phyloP scores from a whole-genome alignment of 2,888 invertebrate genomes.

The Digitonthophagus gazella region DNA sequence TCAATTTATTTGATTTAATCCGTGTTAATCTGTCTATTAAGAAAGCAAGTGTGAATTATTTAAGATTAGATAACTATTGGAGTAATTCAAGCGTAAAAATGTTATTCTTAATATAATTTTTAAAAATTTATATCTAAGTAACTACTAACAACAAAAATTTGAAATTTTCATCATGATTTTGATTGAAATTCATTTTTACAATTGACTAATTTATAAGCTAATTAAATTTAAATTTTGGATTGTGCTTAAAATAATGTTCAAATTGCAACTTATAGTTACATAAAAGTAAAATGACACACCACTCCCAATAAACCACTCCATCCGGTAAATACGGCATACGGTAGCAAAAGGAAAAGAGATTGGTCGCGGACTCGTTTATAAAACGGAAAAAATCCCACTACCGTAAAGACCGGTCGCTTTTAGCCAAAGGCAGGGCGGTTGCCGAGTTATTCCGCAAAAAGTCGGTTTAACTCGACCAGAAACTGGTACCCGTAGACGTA shows the following conservation, averaged over 20 bases:
- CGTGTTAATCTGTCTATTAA: neutral
- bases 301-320: neutral
- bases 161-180: no score
- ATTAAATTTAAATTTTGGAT: no score
- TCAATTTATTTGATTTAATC: no score
- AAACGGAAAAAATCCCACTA: neutral
- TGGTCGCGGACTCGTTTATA: neutral
- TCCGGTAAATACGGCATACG: neutral
- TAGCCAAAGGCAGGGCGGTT: neutral
- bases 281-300: neutral
- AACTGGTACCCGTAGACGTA: slow-evolving; percentile 20
- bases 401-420: neutral
- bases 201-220: no score
- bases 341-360: neutral
- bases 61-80: neutral
- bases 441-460: slow-evolving; percentile 20
- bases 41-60: neutral
- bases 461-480: slow-evolving; percentile 21
- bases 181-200: no score
- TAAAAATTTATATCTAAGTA: no score
- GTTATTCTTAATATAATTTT: neutral
- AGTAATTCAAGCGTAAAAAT: neutral
- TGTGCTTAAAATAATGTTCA: no score
- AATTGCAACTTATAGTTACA: neutral
- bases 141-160: no score